Base-by-base conservation (phyloP, 2,888 invertebrate genomes). In the Watsonalla binaria region DNA sequence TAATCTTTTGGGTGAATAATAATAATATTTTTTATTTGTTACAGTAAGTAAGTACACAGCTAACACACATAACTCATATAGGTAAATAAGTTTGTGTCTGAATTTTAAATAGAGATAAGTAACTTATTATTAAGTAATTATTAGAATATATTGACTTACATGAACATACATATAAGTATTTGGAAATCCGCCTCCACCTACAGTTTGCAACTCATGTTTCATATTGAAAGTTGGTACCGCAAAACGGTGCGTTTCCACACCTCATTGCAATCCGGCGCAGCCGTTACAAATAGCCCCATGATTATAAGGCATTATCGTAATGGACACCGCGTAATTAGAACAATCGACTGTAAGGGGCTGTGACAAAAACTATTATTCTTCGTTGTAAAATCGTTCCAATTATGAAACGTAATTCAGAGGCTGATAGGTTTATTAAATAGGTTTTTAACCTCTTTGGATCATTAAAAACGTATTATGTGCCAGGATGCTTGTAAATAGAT, bases 171-270 rank as follows among this genome's bases (percentile, higher is more conserved):
- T 51, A 37, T n/a, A 14, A 35, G 5, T 13, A 6, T n/a, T 13
- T 5, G 47, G 51, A 33, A 35, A 34, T 33, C 45, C 65, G 68
- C 63, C 52, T 4, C 13, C 49, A 37, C 53, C 60, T 62, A 14
- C 62, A 37, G 46, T 51, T 69, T 56, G 14, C 6, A 56, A 69
- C 77, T 60, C 51, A n/a, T 51, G 57, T 60, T 58, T 61, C 70
- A 60, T 62, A 67, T 75, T 76, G 80, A 80, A 80, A 83, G 80
- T 70, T 75, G 65, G 63, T 72, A 80, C 81, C 85, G 74, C 86
- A 86, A 86, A 88, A 80, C 82, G 82, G 76, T 76, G 74, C 74
- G 81, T 86, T 86, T 86, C 89, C 79, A 86, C 87, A 89, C 86
- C 85, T 88, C 87, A 86, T 85, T 84, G 87, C 76, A 73, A 79